phyloP scores from a whole-genome alignment of 2,888 invertebrate species.

The Hirtodrosophila duncani region DNA sequence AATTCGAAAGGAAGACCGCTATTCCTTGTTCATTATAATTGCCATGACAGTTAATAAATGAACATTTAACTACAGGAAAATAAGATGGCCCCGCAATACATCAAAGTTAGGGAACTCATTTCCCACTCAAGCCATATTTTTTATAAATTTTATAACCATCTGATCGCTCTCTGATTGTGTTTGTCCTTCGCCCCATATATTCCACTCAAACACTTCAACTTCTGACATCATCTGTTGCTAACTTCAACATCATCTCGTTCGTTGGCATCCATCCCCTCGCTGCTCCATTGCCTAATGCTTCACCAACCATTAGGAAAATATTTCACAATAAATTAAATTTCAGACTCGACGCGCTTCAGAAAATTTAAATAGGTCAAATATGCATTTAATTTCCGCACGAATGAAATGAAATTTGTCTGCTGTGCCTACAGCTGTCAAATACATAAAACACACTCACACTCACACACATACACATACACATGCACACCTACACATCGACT shows the following conservation, averaged over 20 bases:
- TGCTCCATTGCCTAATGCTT: slow-evolving; percentile 1
- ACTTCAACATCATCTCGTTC: slow-evolving; percentile 13
- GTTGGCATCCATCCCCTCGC: background rate
- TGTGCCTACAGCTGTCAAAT: slow-evolving; percentile 50
- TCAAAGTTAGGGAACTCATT: too few relatives aligned
- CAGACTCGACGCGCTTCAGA: slow-evolving; percentile 24
- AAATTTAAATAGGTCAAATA: slow-evolving; percentile 69
- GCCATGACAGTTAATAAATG: too few relatives aligned
- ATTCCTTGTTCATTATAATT: too few relatives aligned
- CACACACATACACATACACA: background rate
- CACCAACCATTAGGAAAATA: slow-evolving; percentile 37
- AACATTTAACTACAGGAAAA: too few relatives aligned
- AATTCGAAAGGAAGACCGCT: too few relatives aligned
- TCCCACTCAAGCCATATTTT: too few relatives aligned
- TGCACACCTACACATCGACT: background rate
- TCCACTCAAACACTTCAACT: too few relatives aligned
- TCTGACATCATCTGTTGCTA: slow-evolving; percentile 40
- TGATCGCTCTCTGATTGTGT: too few relatives aligned
- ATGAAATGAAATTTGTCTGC: slow-evolving; percentile 64
- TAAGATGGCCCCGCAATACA: too few relatives aligned
- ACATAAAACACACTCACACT: slow-evolving; percentile 27
- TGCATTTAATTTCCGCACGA: slow-evolving; percentile 69
- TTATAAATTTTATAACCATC: too few relatives aligned
- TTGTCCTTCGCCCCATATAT: too few relatives aligned
- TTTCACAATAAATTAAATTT: slow-evolving; percentile 60